These are phyloP conservation scores for Liolophura sinensis DNA, from an alignment of 1,140 invertebrate genomes.

Conservation along the genomic window DNA sequence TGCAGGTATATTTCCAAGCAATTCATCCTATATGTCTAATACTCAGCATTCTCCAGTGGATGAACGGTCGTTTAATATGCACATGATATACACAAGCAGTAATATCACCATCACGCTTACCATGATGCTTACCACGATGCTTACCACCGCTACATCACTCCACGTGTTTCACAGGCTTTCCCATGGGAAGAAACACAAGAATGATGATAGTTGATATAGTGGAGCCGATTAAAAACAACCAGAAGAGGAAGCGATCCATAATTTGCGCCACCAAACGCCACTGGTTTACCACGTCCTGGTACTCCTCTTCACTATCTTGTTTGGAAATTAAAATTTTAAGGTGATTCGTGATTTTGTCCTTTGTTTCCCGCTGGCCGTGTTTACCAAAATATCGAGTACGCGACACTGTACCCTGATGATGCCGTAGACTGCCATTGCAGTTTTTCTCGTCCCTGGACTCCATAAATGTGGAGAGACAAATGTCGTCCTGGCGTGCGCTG, in stretches of 20 bases:
- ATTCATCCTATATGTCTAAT: too few relatives aligned
- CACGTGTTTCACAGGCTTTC: constrained; percentile 22
- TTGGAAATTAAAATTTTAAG: constrained; percentile 34
- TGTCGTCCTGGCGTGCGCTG: constrained; percentile 7
- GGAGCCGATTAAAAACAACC: constrained; percentile 97
- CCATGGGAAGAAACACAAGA: constrained; percentile 89
- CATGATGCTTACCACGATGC: too few relatives aligned
- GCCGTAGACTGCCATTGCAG: constrained; percentile 17
- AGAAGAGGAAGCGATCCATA: constrained; percentile 95
- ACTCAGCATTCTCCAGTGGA: too few relatives aligned
- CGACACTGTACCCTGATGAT: background rate
- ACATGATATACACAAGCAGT: too few relatives aligned
- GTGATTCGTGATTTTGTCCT: constrained; percentile 37
- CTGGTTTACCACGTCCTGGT: constrained; percentile 64
- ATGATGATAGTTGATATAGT: constrained; percentile 91
- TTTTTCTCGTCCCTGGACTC: constrained; percentile 14
- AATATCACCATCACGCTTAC: too few relatives aligned
- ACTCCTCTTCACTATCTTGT: constrained; percentile 38
- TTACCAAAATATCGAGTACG: background rate
- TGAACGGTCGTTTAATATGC: too few relatives aligned
- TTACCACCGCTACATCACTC: background rate
- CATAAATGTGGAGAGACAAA: constrained; percentile 25
- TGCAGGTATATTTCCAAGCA: too few relatives aligned
- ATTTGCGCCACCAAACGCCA: constrained; percentile 99
- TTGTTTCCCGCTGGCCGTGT: constrained; percentile 8